Percentiles rank a stretch among this genome's conserved stretches.
Conservation (phyloP, 2,797 vertebrate species). For the Cyprinella venusta region DNA sequence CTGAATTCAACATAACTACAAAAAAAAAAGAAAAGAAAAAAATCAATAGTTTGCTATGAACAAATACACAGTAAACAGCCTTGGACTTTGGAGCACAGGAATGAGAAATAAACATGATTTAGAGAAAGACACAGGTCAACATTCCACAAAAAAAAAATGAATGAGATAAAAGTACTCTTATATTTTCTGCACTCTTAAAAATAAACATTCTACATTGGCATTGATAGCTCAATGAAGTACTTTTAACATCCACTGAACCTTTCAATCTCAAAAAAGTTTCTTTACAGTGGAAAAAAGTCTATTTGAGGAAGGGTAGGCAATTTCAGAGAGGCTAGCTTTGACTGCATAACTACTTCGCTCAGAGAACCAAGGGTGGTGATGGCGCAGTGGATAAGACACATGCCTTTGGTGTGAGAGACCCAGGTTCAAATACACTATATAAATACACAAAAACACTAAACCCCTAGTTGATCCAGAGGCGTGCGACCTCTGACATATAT, state of each 20-base stretch:
- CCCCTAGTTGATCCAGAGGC: too few species aligned
- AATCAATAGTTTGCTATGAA: slow-evolving; percentile 28
- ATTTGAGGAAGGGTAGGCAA: not conserved
- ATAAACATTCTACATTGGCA: not conserved
- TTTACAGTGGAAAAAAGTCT: not conserved
- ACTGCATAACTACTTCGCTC: not conserved
- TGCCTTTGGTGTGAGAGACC: too few species aligned
- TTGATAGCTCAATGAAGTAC: not conserved
- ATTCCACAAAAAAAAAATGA: not conserved
- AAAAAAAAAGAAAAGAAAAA: not conserved
- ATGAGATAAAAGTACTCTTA: not conserved
- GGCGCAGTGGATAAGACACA: too few species aligned
- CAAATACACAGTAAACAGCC: slow-evolving; percentile 29
- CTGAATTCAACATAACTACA: not conserved
- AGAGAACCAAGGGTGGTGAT: too few species aligned
- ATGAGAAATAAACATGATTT: not conserved
- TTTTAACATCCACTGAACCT: not conserved
- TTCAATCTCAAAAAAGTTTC: not conserved
- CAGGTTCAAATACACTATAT: too few species aligned
- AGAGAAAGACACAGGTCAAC: not conserved
- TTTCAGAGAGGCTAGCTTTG: not conserved
- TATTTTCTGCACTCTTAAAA: not conserved
- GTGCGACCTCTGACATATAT: too few species aligned
- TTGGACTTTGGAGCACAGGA: slow-evolving; percentile 35
- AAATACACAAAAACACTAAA: too few species aligned